Base-by-base conservation (phyloP, 2,797 vertebrate genomes). In the Microctenopoma steveboyesi region DNA sequence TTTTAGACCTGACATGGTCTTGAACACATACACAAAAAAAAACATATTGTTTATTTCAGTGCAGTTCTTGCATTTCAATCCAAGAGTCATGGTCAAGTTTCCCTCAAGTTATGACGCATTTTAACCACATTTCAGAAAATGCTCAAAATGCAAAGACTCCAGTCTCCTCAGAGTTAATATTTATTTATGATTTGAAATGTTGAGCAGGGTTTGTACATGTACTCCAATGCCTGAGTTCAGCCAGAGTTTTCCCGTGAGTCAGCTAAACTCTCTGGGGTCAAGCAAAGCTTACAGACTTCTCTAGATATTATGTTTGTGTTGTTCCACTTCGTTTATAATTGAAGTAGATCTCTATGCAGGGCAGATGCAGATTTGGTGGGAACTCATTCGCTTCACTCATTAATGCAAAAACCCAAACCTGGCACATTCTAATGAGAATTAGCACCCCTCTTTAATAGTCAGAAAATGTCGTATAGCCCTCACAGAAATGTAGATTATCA, bases 301-400 rank as follows among this genome's bases (percentile, higher is more conserved):
- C 22, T 42, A 45, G 46, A 50, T 61, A 46, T 69, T 71, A 52
- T 52, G 54, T 74, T 73, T 64, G 55, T 33, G 30, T 49, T 64
- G 69, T 42, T 69, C 61, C 37, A 46, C 52, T 79, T 68, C 37
- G 57, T 76, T 58, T 2, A 10, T 43, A 10, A 57, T 59, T 78
- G 5, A 54, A 59, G 59, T 30, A 0, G 39, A 18, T 61, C 48
- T 66, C 61, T 45, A 64, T 48, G 43, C 74, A 28, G 54, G 56
- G 28, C 43, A 78, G 64, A 62, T 28, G 52, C 64, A 63, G 78
- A 83, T 89, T 82, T 80, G 47, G 46, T 70, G 57, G 45, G 39
- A 76, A 75, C 76, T 49, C 59, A 76, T 35, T 63, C 9, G 30
- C 60, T 49, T 53, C 9, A 4, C 25, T 2, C 42, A 1, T 39